A percentile compares a stretch with the other conserved stretches of the same genome.
These are phyloP conservation scores for Chelonia mydas DNA, from an alignment of 2,797 vertebrate genomes.

Conservation along the genomic window DNA sequence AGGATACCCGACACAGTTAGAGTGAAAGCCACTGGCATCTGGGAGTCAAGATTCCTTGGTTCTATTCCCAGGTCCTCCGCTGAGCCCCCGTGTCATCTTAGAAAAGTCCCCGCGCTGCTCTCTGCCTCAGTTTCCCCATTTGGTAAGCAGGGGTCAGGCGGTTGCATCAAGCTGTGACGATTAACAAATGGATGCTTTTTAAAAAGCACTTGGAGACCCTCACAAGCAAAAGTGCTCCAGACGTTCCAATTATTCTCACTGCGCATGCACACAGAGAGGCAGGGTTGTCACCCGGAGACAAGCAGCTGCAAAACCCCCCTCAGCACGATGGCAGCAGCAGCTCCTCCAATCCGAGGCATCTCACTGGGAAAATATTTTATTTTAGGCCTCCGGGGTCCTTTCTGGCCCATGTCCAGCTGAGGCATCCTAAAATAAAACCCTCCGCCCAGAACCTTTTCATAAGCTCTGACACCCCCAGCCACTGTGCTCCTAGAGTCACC, in stretches of 20 bases:
- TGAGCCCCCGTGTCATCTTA: not conserved
- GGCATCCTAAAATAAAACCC: not conserved
- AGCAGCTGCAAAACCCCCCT: not conserved
- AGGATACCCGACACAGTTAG: not conserved
- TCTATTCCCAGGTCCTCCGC: not conserved
- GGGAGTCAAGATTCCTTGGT: not conserved
- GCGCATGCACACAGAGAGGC: not conserved
- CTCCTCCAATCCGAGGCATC: not conserved
- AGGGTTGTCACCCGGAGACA: not conserved
- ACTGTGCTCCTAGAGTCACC: not conserved
- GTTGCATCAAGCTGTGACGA: conserved; percentile 42
- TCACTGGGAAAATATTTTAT: not conserved
- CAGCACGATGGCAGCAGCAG: not conserved
- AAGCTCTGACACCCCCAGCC: not conserved
- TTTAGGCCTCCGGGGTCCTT: not conserved
- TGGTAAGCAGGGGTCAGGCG: not conserved
- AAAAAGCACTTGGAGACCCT: conserved; percentile 32
- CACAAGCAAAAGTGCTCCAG: conserved; percentile 47
- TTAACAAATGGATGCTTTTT: conserved; percentile 66
- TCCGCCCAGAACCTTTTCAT: not conserved
- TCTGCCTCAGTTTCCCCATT: not conserved
- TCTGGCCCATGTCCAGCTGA: not conserved
- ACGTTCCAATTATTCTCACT: conserved; percentile 63
- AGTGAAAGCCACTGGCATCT: not conserved
- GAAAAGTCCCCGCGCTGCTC: not conserved